Percentiles rank a stretch among this genome's conserved stretches.
These are phyloP conservation scores for Silurus aristotelis DNA, from an alignment of 2,797 vertebrate genomes.

Conservation along the genomic window DNA sequence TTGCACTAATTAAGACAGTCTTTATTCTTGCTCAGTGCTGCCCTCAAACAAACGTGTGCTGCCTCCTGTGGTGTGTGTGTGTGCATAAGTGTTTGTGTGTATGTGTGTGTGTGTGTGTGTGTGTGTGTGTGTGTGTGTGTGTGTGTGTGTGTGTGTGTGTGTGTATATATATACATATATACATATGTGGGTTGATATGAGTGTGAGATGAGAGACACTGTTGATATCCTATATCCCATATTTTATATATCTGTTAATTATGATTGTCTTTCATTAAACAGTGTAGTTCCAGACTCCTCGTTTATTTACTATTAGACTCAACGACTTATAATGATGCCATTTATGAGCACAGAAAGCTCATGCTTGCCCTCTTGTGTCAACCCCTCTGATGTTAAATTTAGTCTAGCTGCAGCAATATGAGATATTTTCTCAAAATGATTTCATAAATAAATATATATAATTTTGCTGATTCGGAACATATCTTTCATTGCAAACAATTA, in stretches of 20 bases:
- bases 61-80: conserved; percentile 50
- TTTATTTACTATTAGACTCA: conserved; percentile 17
- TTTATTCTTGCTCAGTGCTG: conserved; percentile 74
- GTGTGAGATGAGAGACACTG: conserved; percentile 66
- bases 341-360: conserved; percentile 21
- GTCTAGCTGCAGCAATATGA: not conserved
- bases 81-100: conserved; percentile 39
- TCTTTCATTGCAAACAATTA: not conserved
- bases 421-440: not conserved
- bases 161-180: conserved; percentile 16
- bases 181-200: not conserved
- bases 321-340: not conserved
- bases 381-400: not conserved
- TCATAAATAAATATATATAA: not conserved
- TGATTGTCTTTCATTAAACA: conserved; percentile 40
- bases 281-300: conserved; percentile 28
- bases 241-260: conserved; percentile 29
- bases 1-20: conserved; percentile 78
- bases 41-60: conserved; percentile 56
- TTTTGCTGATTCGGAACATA: not conserved
- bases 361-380: conserved; percentile 49
- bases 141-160: conserved; percentile 62
- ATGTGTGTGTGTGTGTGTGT: conserved; percentile 61
- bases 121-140: not conserved
- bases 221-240: conserved; percentile 22